Percentiles rank a stretch among this genome's conserved stretches.
phyloP scores from a whole-genome alignment of 2,113 vertebrate genomes.

The Tapirus terrestris region DNA sequence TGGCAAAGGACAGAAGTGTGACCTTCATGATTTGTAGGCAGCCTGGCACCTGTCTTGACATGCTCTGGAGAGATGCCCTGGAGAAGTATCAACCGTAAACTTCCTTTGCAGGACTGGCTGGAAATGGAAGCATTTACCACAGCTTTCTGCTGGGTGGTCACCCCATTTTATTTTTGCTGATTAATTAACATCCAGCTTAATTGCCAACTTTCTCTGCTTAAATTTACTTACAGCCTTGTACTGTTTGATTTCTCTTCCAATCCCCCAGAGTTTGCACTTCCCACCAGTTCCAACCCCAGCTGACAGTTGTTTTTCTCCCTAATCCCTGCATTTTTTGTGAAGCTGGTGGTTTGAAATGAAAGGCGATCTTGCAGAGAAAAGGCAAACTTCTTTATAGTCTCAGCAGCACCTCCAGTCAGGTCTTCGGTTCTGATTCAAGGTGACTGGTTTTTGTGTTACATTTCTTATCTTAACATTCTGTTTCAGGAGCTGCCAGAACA shows the following conservation, averaged over 20 bases:
- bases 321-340: neutral
- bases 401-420: constrained; percentile 71
- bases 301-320: constrained; percentile 36
- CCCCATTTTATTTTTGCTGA: neutral
- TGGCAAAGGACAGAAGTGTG: neutral
- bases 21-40: neutral
- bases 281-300: neutral
- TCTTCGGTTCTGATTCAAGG: constrained; percentile 69
- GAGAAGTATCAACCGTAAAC: neutral
- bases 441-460: constrained; percentile 71
- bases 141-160: neutral
- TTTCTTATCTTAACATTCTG: constrained; percentile 71
- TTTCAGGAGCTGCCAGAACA: constrained; percentile 71
- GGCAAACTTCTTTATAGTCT: constrained; percentile 73
- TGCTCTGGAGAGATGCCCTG: neutral
- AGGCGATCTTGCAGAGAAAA: constrained; percentile 55
- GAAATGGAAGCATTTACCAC: neutral
- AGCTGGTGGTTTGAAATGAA: constrained; percentile 56
- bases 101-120: neutral
- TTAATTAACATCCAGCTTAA: constrained; percentile 30
- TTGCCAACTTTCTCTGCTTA: neutral
- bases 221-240: neutral
- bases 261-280: neutral
- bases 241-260: neutral
- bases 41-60: neutral